Base-by-base conservation (phyloP, 2,888 invertebrate genomes). In the Calameuta filiformis region DNA sequence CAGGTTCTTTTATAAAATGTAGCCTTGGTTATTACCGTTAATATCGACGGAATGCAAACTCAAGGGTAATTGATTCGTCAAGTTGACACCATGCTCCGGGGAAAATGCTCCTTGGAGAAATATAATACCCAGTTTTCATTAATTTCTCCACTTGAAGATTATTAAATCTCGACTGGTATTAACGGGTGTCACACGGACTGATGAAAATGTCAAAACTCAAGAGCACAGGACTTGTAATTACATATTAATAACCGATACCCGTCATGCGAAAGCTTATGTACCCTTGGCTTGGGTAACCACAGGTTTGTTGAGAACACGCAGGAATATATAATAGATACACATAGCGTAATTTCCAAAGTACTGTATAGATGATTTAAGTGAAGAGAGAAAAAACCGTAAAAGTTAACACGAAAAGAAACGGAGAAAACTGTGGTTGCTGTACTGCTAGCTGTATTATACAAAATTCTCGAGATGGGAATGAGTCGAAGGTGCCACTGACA, bases 131-230 rank as follows among this genome's bases (percentile, higher is more conserved):
- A n/a, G 15, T 33, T 33, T 71, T 71, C 33, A 71, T 71, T 71
- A 33, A 71, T 71, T 71, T 71, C 71, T 12, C 71, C 33, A n/a
- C 33, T 31, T 31, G 33, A 71, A 71, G 12, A 33, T 71, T 71
- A 71, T 71, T 33, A 31, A 71, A 71, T 31, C 71, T 2, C 71
- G 71, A 56, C 56, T 15, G 23, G 68, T 40, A 31, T 69, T 35
- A 68, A 33, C 69, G 74, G 33, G 78, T 76, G 76, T 77, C 75
- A 73, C 56, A 31, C 71, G 77, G 77, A 80, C 79, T 87, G 85
- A 87, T 86, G 84, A 85, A 83, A 87, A 85, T 81, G 85, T 87
- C 86, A 86, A 85, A 85, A 83, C 81, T 77, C 80, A 40, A 68
- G 73, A 79, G 56, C 31, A 76, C 71, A 73, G 68, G 76, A 84